phyloP scores from a whole-genome alignment of 2,113 vertebrate species.

The Melanocharis versteri region DNA sequence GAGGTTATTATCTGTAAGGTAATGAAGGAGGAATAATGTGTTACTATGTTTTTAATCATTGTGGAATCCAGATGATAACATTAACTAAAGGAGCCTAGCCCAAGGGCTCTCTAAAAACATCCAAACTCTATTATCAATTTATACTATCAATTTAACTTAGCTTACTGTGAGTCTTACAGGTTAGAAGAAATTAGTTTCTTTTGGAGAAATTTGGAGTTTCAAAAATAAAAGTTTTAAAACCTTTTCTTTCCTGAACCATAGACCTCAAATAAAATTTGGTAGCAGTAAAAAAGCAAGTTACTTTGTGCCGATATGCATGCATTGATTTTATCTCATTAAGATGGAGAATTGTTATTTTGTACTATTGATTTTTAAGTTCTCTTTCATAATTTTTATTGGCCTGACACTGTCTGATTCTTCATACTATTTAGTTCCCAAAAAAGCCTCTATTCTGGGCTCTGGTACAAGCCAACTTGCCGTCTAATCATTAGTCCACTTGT shows the following conservation, averaged over 20 bases:
- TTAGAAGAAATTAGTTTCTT: neutral
- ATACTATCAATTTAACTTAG: neutral
- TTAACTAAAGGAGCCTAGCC: neutral
- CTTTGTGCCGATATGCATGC: neutral
- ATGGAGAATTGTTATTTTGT: constrained; percentile 1
- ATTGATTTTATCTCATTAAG: constrained; percentile 12
- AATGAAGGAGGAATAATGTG: constrained; percentile 9
- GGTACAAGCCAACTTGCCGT: neutral
- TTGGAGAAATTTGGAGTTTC: neutral
- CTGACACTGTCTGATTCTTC: neutral
- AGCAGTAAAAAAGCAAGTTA: neutral
- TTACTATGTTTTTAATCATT: neutral
- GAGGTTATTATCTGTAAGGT: neutral
- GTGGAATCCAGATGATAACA: neutral
- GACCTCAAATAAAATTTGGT: neutral
- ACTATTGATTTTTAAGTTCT: neutral
- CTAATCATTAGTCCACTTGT: neutral
- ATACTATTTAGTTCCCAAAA: neutral
- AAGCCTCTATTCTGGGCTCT: neutral
- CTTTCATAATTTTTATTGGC: neutral
- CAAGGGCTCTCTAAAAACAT: neutral
- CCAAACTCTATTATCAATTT: neutral
- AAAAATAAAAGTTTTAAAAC: neutral
- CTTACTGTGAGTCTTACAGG: neutral
- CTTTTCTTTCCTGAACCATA: neutral